Evolutionary conservation across 2,888 invertebrate genomes (phyloP).

Genomic region (Scrobipalpa costella): DNA sequence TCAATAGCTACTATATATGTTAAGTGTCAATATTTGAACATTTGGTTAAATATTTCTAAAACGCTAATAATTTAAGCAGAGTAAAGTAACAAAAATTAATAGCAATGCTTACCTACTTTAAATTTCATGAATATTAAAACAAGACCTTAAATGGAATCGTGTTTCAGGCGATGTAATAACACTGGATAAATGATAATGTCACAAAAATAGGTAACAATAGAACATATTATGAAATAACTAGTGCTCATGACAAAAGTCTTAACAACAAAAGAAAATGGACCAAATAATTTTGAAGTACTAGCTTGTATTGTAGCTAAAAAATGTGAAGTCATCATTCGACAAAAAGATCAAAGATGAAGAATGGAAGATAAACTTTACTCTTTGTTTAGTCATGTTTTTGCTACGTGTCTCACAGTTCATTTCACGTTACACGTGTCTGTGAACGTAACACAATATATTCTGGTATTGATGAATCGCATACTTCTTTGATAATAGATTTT

Average conservation of each 20-base stretch:
- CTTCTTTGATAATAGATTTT: too few species aligned
- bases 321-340: neutral
- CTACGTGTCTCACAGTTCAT: neutral
- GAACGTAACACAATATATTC: neutral
- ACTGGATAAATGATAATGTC: neutral
- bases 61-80: neutral
- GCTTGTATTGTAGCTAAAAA: neutral
- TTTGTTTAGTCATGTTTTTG: neutral
- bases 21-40: constrained; percentile 6
- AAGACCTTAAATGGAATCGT: neutral
- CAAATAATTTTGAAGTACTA: neutral
- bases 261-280: constrained; percentile 2
- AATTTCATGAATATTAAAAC: neutral
- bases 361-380: neutral
- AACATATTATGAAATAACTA: too few species aligned
- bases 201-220: constrained; percentile 21
- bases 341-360: constrained; percentile 6
- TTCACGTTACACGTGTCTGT: neutral
- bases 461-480: neutral
- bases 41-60: neutral
- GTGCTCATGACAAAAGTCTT: neutral
- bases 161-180: too few species aligned
- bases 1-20: neutral
- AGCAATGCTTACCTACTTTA: neutral
- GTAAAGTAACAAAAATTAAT: neutral